These are phyloP conservation scores for Nycticorax nycticorax DNA, from an alignment of 2,113 vertebrate genomes.

Conservation along the genomic window DNA sequence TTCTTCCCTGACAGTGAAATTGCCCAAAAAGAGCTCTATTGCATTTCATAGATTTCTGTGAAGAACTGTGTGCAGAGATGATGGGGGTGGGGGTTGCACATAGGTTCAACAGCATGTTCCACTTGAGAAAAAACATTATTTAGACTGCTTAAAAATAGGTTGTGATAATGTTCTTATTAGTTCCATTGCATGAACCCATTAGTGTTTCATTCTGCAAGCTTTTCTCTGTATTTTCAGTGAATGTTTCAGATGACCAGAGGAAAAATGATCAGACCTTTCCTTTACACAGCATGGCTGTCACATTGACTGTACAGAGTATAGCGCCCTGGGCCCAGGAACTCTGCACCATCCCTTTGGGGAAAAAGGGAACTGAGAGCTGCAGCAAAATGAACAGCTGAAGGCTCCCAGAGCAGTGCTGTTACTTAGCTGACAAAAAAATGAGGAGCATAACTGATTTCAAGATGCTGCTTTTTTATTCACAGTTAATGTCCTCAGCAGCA, in stretches of 20 bases:
- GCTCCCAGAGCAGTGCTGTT: not conserved
- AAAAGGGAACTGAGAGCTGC: not conserved
- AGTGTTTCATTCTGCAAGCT: not conserved
- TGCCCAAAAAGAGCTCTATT: constrained; percentile 28
- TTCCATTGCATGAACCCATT: not conserved
- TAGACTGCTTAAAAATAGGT: not conserved
- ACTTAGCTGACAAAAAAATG: not conserved
- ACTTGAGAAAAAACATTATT: not conserved
- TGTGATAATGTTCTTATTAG: not conserved
- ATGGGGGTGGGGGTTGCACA: not conserved
- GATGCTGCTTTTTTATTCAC: not conserved
- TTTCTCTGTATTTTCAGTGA: not conserved
- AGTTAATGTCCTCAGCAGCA: not conserved
- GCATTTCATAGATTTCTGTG: not conserved
- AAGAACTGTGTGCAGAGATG: not conserved
- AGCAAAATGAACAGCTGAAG: not conserved
- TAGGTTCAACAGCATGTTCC: not conserved
- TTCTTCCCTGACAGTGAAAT: constrained; percentile 68
- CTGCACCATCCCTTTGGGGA: not conserved
- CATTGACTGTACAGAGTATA: not conserved
- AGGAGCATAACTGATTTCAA: not conserved
- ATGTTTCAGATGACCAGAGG: not conserved
- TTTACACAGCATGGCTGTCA: not conserved
- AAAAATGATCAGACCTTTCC: not conserved
- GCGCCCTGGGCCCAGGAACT: not conserved